These are phyloP conservation scores for Mellilla xanthometata DNA, from an alignment of 2,888 invertebrate genomes.

Conservation along the genomic window DNA sequence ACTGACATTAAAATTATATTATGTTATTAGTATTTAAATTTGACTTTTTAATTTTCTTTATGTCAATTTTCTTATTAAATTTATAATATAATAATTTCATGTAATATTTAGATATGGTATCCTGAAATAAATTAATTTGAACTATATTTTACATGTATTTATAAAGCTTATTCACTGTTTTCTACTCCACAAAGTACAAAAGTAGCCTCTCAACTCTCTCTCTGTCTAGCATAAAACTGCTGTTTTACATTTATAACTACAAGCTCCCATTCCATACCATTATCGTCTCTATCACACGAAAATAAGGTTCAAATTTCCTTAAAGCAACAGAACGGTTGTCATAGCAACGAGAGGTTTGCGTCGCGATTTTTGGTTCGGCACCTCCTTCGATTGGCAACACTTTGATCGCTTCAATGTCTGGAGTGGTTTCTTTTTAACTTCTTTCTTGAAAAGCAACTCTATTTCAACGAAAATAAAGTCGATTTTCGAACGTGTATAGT, in stretches of 20 bases:
- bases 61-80: no score
- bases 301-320: constrained; percentile 13
- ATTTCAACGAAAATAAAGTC: neutral
- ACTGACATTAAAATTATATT: no score
- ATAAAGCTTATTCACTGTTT: constrained; percentile 2
- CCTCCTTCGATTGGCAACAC: constrained; percentile 68
- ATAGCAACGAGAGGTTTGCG: constrained; percentile 60
- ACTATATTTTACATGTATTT: neutral
- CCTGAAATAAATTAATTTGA: no score
- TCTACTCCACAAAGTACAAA: constrained; percentile 21
- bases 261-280: constrained; percentile 37
- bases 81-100: no score
- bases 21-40: no score
- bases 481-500: constrained; percentile 12
- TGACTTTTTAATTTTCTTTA: no score
- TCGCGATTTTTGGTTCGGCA: constrained; percentile 40
- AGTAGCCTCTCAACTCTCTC: constrained; percentile 37
- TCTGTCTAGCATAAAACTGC: constrained; percentile 61
- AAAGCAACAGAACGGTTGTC: constrained; percentile 39
- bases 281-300: constrained; percentile 4
- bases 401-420: constrained; percentile 51
- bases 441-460: constrained; percentile 4
- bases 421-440: constrained; percentile 8
- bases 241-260: constrained; percentile 82
- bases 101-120: no score